Conservation (phyloP, 2,113 vertebrate species). For the Pteruthius melanotis region DNA sequence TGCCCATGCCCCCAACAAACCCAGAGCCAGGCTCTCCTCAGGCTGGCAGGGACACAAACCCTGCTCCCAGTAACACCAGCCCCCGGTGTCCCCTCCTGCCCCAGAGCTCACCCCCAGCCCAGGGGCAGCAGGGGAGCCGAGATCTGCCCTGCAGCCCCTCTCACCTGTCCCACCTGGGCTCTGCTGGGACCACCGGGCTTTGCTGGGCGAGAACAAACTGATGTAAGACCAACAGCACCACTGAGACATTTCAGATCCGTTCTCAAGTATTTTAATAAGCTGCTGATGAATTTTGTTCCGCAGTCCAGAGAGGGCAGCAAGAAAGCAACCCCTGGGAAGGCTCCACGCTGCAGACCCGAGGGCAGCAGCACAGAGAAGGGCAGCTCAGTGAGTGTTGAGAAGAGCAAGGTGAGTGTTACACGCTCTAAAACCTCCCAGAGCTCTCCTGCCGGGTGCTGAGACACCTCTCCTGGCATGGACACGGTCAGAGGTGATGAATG, state of each 20-base stretch:
- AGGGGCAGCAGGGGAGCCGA: neutral
- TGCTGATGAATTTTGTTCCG: neutral
- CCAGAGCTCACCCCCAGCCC: too few relatives aligned
- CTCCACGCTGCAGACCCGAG: neutral
- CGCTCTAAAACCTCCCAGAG: neutral
- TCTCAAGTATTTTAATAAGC: neutral
- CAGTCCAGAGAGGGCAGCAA: constrained; percentile 18
- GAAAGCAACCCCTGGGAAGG: neutral
- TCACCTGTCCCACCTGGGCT: neutral
- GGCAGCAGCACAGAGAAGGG: neutral
- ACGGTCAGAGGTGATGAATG: fast-evolving
- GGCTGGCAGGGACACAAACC: neutral
- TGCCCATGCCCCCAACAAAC: neutral
- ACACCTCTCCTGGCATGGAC: fast-evolving
- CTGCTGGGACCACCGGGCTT: neutral
- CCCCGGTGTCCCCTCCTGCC: too few relatives aligned
- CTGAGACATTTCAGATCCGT: neutral
- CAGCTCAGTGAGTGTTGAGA: neutral
- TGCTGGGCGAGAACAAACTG: neutral
- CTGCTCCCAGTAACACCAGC: neutral
- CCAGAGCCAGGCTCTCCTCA: neutral
- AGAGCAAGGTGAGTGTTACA: constrained; percentile 39
- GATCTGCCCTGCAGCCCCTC: neutral
- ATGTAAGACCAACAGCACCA: neutral
- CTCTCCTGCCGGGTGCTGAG: neutral